Base-by-base conservation (phyloP, 1,140 invertebrate genomes). In the Lepidurus arcticus region DNA sequence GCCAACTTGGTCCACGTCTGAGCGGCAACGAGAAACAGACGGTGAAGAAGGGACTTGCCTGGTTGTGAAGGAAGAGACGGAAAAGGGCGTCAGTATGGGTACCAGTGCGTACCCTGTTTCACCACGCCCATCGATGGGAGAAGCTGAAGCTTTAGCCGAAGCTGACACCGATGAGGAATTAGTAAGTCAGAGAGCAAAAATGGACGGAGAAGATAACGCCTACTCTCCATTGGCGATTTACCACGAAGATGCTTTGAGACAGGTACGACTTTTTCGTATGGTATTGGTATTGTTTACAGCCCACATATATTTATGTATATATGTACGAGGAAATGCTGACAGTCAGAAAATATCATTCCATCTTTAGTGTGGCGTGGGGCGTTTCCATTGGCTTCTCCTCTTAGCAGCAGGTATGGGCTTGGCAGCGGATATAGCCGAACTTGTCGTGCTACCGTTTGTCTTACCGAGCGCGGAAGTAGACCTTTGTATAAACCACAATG, bases 381-480 rank as follows among this genome's bases (percentile, higher is more conserved):
- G 88, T 77, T 92, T 92, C 81, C 92, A 94, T 83, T 83, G 89
- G 24, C 81, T 90, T 0, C 86, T 92, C 42, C 85, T 91, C 76
- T 79, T 91, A 0, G 88, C 91, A 1, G 87, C 89, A 44, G 91
- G 91, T 0, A 85, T 93, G 76, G 92, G 91, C 10, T 85, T 93
- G 45, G 90, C 90, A 1, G 92, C 92, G 9, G 91, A 92, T 80
- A 90, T 92, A 5, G 88, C 92, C 10, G 92, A 94, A 84, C 86
- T 93, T 73, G 88, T 90, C 9, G 90, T 92, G 10, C 87, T 92
- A 78, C 88, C 91, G 1, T 94, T 92, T 81, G 89, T 94, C 80
- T 84, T 94, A 76, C 93, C 93, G 9, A 90, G 90, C 1, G 92
- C 92, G 10, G 90, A 92, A 80, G 90, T 93, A 76, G 92, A 94